These are phyloP conservation scores for Salvelinus fontinalis DNA, from an alignment of 2,113 vertebrate species.

Conservation along the genomic window DNA sequence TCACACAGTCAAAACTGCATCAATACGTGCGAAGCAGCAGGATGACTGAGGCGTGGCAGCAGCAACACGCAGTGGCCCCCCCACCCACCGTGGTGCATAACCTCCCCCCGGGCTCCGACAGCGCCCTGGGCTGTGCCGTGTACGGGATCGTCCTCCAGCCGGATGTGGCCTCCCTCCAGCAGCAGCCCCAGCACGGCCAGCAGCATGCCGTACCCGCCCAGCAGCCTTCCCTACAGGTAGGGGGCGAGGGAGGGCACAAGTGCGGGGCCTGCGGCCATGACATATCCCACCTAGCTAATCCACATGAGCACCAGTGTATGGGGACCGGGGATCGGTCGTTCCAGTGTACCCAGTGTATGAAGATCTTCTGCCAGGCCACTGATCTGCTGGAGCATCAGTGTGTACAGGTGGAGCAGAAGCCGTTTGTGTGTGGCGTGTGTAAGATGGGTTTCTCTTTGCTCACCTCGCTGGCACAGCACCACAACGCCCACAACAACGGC, in stretches of 20 bases:
- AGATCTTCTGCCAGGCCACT: conserved; percentile 95
- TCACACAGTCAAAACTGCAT: conserved; percentile 37
- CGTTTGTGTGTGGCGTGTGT: conserved; percentile 93
- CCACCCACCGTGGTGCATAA: conserved; percentile 85
- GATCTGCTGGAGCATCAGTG: conserved; percentile 97
- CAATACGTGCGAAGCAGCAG: conserved; percentile 62
- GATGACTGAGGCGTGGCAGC: conserved; percentile 82
- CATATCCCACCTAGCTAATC: conserved; percentile 88
- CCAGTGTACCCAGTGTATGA: conserved; percentile 97
- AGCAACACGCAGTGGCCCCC: conserved; percentile 79
- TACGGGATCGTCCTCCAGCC: conserved; percentile 93
- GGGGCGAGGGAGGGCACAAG: conserved; percentile 84
- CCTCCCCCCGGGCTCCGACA: conserved; percentile 83
- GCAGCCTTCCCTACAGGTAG: conserved; percentile 75
- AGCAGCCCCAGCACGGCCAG: conserved; percentile 73
- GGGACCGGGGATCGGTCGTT: conserved; percentile 90
- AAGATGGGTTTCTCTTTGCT: conserved; percentile 98
- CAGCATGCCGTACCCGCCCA: conserved; percentile 75
- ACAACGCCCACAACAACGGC: conserved; percentile 84
- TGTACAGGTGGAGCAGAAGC: conserved; percentile 95
- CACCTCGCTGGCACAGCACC: conserved; percentile 91
- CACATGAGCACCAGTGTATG: conserved; percentile 95
- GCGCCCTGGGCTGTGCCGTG: conserved; percentile 86
- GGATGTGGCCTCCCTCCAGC: conserved; percentile 81
- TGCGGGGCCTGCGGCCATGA: conserved; percentile 91